These are phyloP conservation scores for Sebastes goodei DNA, from an alignment of 2,797 vertebrate genomes.

Conservation along the genomic window DNA sequence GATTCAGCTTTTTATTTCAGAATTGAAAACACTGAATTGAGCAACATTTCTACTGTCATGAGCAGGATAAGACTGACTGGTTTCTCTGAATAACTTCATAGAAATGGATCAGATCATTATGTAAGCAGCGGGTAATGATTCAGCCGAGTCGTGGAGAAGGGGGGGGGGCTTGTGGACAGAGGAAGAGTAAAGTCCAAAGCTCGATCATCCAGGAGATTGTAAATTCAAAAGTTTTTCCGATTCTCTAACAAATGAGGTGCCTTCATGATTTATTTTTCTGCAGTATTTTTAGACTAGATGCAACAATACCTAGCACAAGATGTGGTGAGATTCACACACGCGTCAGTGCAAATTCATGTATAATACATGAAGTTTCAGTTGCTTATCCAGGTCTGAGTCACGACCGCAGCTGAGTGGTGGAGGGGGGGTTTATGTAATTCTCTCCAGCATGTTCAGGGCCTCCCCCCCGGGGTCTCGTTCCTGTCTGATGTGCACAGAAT, in stretches of 20 bases:
- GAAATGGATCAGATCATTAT: constrained; percentile 47
- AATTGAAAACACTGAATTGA: neutral
- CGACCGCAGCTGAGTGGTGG: neutral
- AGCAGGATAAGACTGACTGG: neutral
- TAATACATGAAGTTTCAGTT: neutral
- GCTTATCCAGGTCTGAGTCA: neutral
- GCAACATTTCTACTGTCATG: neutral
- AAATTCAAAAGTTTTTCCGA: constrained; percentile 17
- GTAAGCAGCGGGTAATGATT: constrained; percentile 65
- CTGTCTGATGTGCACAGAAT: neutral
- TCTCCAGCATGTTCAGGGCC: neutral
- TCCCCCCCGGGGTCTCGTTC: neutral
- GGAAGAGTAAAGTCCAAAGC: constrained; percentile 53
- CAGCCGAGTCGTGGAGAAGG: constrained; percentile 3
- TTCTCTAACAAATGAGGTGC: neutral
- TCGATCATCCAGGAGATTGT: constrained; percentile 28
- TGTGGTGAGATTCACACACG: neutral
- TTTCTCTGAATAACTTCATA: constrained; percentile 29
- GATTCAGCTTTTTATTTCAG: neutral
- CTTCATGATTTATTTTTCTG: neutral
- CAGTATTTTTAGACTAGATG: neutral
- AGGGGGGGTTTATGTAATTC: neutral
- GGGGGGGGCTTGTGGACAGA: constrained; percentile 10
- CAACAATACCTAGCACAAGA: neutral
- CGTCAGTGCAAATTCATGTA: neutral